Conservation (phyloP, 2,888 invertebrate genomes). For the Hydraecia micacea region DNA sequence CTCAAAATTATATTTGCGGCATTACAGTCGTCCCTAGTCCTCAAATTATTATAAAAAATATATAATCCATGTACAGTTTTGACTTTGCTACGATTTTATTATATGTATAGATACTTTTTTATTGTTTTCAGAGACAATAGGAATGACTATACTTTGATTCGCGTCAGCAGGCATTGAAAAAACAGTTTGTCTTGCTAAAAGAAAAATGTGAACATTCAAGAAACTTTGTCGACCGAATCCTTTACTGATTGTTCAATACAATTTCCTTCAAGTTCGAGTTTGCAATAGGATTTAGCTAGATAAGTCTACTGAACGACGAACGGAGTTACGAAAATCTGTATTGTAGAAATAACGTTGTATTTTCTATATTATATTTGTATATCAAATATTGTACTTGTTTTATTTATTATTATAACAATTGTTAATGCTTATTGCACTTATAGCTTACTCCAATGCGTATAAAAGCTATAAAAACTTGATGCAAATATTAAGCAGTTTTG, state of each 20-base stretch:
- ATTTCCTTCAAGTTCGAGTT: conserved; percentile 44
- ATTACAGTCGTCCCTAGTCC: neutral
- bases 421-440: neutral
- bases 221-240: conserved; percentile 41
- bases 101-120: neutral
- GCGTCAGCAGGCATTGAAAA: conserved; percentile 26
- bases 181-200: conserved; percentile 35
- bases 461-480: neutral
- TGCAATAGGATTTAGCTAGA: conserved; percentile 36
- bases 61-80: too few relatives aligned
- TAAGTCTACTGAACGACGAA: conserved; percentile 35
- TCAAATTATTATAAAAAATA: too few relatives aligned
- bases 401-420: neutral
- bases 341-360: neutral
- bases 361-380: neutral
- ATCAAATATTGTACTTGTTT: neutral
- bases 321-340: conserved; percentile 16
- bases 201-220: conserved; percentile 33
- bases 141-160: conserved; percentile 17
- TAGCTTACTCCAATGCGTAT: too few relatives aligned
- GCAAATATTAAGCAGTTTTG: too few relatives aligned
- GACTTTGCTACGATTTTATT: neutral
- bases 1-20: neutral
- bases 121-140: neutral
- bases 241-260: conserved; percentile 56